Evolutionary conservation across 2,113 vertebrate species (phyloP).

Genomic region (Anguilla japonica): DNA sequence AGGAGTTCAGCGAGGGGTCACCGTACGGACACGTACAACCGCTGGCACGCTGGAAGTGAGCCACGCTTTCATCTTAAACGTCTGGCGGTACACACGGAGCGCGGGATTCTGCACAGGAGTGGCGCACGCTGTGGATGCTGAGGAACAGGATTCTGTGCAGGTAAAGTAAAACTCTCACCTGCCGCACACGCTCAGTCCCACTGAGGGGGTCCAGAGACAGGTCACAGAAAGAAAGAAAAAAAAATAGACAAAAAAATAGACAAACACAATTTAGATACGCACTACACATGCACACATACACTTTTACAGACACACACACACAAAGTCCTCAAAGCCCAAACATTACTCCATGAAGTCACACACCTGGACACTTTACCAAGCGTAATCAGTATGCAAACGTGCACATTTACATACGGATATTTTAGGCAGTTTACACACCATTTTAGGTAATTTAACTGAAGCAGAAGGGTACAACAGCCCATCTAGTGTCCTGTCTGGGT

Average conservation of each 20-base stretch:
- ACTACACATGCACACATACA: neutral
- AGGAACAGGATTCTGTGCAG: neutral
- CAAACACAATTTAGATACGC: neutral
- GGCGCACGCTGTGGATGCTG: neutral
- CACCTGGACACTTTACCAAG: too few species aligned
- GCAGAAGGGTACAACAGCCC: too few species aligned
- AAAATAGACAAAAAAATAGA: neutral
- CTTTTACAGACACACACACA: neutral
- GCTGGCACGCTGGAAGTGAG: conserved; percentile 81
- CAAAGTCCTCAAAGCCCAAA: neutral
- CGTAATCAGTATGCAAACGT: neutral
- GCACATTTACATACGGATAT: too few species aligned
- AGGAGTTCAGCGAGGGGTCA: conserved; percentile 85
- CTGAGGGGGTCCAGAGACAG: neutral
- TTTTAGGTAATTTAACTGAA: too few species aligned
- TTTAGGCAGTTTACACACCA: too few species aligned
- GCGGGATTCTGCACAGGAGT: neutral
- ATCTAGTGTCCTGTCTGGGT: too few species aligned
- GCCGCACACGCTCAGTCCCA: too few species aligned
- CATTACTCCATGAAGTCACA: too few species aligned
- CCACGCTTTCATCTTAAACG: conserved; percentile 81
- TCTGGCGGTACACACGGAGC: conserved; percentile 54
- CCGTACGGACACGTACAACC: conserved; percentile 87
- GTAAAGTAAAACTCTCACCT: neutral
- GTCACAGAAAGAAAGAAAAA: neutral